These are phyloP conservation scores for Jordanella pulchra DNA, from an alignment of 2,797 vertebrate species.

Conservation along the genomic window DNA sequence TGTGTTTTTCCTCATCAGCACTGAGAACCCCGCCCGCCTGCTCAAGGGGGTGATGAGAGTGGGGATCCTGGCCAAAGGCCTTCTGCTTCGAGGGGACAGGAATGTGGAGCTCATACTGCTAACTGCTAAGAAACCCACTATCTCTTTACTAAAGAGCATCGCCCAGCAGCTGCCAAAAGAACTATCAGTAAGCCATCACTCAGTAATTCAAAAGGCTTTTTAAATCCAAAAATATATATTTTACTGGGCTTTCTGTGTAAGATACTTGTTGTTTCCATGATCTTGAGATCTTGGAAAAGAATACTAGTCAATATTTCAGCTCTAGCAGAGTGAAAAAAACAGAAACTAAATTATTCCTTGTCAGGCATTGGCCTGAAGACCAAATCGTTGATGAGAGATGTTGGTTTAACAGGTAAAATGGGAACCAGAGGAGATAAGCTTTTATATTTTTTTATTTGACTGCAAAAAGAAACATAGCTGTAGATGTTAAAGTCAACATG, in stretches of 20 bases:
- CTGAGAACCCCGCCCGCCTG: slow-evolving; percentile 64
- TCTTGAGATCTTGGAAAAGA: not conserved
- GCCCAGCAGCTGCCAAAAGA: slow-evolving; percentile 81
- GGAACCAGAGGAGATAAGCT: not conserved
- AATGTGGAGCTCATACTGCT: slow-evolving; percentile 84
- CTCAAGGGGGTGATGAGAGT: slow-evolving; percentile 87
- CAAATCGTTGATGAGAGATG: not conserved
- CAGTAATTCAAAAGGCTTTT: not conserved
- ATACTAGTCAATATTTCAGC: not conserved
- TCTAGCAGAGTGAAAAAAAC: not conserved
- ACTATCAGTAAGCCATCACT: slow-evolving; percentile 74
- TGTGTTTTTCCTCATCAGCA: slow-evolving; percentile 38
- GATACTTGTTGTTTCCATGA: not conserved
- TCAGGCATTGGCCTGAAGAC: slow-evolving; percentile 26
- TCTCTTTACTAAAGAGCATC: slow-evolving; percentile 74
- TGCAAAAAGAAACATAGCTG: not conserved
- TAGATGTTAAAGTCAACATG: not conserved
- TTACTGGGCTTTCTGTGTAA: not conserved
- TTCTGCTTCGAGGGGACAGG: slow-evolving; percentile 84
- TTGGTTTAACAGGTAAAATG: slow-evolving; percentile 11
- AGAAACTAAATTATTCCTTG: not conserved
- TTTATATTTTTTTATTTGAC: slow-evolving; percentile 5
- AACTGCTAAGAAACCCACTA: slow-evolving; percentile 84
- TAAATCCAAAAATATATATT: not conserved
- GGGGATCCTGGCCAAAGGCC: slow-evolving; percentile 86